phyloP scores from a whole-genome alignment of 2,113 vertebrate species.

The Tinamus guttatus region DNA sequence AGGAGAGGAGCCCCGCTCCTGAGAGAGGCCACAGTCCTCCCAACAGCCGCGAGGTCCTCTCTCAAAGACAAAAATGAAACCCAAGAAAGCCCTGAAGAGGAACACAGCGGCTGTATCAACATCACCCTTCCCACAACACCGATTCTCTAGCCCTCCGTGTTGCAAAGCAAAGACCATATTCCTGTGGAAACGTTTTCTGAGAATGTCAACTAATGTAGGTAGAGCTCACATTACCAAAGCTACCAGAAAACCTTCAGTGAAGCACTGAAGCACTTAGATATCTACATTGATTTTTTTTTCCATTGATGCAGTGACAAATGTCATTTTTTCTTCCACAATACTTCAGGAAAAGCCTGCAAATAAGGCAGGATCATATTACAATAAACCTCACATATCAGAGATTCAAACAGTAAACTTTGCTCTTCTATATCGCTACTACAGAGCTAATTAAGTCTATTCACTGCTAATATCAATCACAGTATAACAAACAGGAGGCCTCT shows the following conservation, averaged over 20 bases:
- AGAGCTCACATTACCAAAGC: not conserved
- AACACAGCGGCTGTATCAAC: accelerated
- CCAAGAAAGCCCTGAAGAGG: not conserved
- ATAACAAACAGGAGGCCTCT: not conserved
- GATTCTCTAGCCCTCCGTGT: not conserved
- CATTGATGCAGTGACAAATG: not conserved
- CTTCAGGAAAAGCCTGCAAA: not conserved
- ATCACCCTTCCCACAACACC: not conserved
- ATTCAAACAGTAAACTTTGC: not conserved
- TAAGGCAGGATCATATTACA: not conserved
- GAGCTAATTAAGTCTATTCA: not conserved
- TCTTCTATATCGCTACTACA: not conserved
- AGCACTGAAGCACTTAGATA: not conserved
- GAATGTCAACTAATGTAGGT: not conserved
- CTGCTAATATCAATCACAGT: not conserved
- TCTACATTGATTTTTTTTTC: slow-evolving; percentile 13
- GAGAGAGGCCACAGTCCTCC: not conserved
- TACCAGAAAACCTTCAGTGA: not conserved
- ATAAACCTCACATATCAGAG: not conserved
- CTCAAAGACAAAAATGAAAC: not conserved
- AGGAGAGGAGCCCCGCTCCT: not conserved
- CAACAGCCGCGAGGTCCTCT: slow-evolving; percentile 10
- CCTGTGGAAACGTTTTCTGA: not conserved
- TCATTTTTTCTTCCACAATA: not conserved
- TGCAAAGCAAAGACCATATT: not conserved